A percentile compares a stretch with the other conserved stretches of the same genome.
Evolutionary conservation across 2,113 vertebrate species (phyloP).

Genomic region (Mixornis gularis): DNA sequence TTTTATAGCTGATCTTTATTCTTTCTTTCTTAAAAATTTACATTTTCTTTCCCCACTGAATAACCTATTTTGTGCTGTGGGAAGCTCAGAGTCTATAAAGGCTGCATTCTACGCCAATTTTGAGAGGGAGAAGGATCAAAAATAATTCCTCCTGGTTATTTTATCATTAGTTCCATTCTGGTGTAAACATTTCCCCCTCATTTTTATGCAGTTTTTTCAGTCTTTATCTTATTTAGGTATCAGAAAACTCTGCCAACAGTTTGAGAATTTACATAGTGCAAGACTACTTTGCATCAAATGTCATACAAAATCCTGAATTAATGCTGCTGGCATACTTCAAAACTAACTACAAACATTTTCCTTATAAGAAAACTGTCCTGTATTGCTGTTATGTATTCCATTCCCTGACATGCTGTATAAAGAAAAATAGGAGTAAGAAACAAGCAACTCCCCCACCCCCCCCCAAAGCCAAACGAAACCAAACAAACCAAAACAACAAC

Average conservation of each 20-base stretch:
- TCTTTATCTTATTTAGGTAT: background rate
- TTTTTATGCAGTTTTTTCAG: background rate
- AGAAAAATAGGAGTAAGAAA: fast-evolving
- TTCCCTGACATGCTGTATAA: background rate
- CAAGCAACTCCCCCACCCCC: fast-evolving
- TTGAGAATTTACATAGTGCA: background rate
- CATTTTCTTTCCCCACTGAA: background rate
- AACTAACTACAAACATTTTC: background rate
- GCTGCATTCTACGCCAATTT: background rate
- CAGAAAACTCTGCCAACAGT: background rate
- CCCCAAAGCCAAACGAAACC: background rate
- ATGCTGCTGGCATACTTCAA: background rate
- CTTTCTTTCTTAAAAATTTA: background rate
- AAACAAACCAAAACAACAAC: background rate
- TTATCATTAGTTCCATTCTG: background rate
- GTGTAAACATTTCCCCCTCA: background rate
- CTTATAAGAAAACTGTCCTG: background rate
- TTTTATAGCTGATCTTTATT: background rate
- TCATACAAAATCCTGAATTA: background rate
- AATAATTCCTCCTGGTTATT: background rate
- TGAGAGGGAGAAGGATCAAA: background rate
- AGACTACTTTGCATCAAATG: background rate
- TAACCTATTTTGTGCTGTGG: background rate
- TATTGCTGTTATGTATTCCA: background rate
- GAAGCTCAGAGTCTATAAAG: background rate